phyloP scores from a whole-genome alignment of 1,140 invertebrate genomes.

The Aphis craccivora region DNA sequence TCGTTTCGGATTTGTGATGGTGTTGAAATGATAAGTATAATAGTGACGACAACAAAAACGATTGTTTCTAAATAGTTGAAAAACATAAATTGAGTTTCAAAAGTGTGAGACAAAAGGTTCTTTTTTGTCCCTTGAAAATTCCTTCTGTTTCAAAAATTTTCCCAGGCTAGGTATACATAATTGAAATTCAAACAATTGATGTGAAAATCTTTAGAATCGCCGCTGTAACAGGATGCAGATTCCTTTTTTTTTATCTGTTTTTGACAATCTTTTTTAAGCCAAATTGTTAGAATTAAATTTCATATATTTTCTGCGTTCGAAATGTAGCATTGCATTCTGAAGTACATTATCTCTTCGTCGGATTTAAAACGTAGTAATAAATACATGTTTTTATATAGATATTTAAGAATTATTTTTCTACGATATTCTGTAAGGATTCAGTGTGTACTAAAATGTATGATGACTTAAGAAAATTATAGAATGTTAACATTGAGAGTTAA shows the following conservation, averaged over 20 bases:
- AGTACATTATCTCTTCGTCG: background rate
- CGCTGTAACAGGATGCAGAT: background rate
- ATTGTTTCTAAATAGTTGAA: conserved; percentile 22
- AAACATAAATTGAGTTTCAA: conserved; percentile 24
- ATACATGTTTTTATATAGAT: background rate
- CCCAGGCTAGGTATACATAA: conserved; percentile 25
- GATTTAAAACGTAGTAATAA: background rate
- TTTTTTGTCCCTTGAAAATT: conserved; percentile 1
- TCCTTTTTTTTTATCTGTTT: background rate
- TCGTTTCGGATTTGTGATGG: background rate
- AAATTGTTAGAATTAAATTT: background rate
- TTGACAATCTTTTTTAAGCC: background rate
- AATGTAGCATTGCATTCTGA: background rate
- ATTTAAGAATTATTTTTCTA: background rate
- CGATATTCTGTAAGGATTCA: background rate
- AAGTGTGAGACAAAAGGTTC: conserved; percentile 10
- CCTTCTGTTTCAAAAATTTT: conserved; percentile 26
- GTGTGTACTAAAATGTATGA: background rate
- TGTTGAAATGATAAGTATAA: background rate
- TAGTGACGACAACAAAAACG: background rate
- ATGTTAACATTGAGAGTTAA: background rate
- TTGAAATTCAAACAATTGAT: conserved; percentile 11
- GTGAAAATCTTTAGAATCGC: background rate
- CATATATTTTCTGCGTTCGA: background rate
- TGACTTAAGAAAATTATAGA: background rate